Evolutionary conservation across 2,888 invertebrate species (phyloP).

Genomic region (Diarsia mendica): DNA sequence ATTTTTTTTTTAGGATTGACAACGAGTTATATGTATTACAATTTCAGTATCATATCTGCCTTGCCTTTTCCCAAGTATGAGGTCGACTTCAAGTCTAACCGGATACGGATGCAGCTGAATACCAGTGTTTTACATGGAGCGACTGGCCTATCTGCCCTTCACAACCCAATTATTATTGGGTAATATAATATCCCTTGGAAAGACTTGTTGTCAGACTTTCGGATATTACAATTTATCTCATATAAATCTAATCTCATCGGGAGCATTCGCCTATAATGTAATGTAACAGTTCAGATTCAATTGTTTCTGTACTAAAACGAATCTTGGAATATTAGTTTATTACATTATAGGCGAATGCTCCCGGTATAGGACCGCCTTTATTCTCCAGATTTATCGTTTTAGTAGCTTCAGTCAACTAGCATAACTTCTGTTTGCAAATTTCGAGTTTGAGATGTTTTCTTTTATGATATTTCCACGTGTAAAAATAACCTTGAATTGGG

Average conservation of each 20-base stretch:
- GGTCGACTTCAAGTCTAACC: no score
- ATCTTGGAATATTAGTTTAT: neutral
- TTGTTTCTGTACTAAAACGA: neutral
- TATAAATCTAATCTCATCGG: neutral
- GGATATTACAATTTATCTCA: no score
- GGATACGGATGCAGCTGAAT: no score
- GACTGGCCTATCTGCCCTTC: no score
- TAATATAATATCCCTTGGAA: no score
- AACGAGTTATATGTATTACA: no score
- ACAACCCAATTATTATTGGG: no score
- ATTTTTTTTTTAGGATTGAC: no score
- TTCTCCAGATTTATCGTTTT: neutral
- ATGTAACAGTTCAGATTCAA: neutral
- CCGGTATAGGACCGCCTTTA: neutral
- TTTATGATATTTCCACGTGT: neutral
- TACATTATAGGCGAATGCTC: neutral
- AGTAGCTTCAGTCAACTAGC: neutral
- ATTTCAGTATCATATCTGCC: no score
- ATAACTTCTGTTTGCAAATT: slow-evolving; percentile 6
- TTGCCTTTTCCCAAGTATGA: no score
- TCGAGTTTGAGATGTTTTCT: neutral
- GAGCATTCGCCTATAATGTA: neutral
- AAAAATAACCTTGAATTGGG: neutral
- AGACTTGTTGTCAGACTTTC: no score
- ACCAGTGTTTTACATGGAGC: no score